Conservation (phyloP, 2,888 invertebrate genomes). For the Protodeltote pygarga region DNA sequence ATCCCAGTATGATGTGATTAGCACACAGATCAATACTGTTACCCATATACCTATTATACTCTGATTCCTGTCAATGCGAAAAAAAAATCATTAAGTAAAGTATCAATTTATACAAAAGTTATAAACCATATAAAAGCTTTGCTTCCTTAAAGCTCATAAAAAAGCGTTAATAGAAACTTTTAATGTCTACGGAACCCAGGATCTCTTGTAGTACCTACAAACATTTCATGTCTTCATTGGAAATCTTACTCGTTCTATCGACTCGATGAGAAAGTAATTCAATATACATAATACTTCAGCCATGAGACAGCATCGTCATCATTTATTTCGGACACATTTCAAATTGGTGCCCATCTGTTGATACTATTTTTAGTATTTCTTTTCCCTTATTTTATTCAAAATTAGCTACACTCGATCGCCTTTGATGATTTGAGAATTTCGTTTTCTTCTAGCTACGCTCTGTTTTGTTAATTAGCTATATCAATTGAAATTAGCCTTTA, state of each 20-base stretch:
- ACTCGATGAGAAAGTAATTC: constrained; percentile 53
- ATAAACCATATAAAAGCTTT: too few relatives aligned
- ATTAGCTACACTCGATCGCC: constrained; percentile 15
- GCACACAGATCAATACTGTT: too few relatives aligned
- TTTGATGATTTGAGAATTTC: not conserved
- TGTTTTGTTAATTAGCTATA: constrained; percentile 70
- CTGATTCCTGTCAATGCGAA: too few relatives aligned
- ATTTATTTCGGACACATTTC: constrained; percentile 36
- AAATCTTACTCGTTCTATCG: constrained; percentile 41
- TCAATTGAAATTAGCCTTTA: constrained; percentile 41
- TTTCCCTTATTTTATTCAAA: not conserved
- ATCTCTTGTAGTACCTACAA: constrained; percentile 36
- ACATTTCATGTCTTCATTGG: constrained; percentile 46
- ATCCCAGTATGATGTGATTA: too few relatives aligned
- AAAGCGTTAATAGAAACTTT: too few relatives aligned
- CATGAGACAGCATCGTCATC: constrained; percentile 35
- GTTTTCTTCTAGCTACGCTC: constrained; percentile 24
- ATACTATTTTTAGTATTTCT: constrained; percentile 6
- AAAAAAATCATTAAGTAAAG: too few relatives aligned
- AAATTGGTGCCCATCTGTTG: constrained; percentile 20
- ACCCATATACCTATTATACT: too few relatives aligned
- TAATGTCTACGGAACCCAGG: constrained; percentile 32
- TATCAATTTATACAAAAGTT: too few relatives aligned
- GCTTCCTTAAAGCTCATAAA: too few relatives aligned
- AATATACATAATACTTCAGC: constrained; percentile 53